phyloP scores from a whole-genome alignment of 1,140 invertebrate species.

The Scaptomyza pallida region DNA sequence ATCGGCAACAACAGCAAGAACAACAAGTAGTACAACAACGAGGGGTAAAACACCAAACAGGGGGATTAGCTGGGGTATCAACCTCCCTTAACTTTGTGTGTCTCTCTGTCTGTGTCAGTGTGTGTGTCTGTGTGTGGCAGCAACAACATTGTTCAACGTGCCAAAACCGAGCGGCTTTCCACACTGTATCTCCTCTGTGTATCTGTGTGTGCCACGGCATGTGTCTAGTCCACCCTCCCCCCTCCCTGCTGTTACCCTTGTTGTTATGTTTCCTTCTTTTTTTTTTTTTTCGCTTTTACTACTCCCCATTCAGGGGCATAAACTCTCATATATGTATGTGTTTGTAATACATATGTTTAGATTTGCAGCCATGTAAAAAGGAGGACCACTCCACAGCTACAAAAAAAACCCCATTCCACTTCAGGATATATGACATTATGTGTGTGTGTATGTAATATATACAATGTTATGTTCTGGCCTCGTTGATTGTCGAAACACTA shows the following conservation, averaged over 20 bases:
- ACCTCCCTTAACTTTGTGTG: constrained; percentile 21
- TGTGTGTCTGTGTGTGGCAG: constrained; percentile 1
- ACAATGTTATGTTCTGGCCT: constrained; percentile 14
- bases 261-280: constrained; percentile 18
- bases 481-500: constrained; percentile 3
- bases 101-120: background rate
- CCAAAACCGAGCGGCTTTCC: constrained; percentile 1
- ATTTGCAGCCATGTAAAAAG: constrained; percentile 69
- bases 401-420: constrained; percentile 16
- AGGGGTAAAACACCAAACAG: constrained; percentile 14
- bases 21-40: background rate
- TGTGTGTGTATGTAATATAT: constrained; percentile 24
- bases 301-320: constrained; percentile 53
- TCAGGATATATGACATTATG: constrained; percentile 57
- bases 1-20: constrained; percentile 46
- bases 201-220: constrained; percentile 26
- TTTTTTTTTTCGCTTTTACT: constrained; percentile 43
- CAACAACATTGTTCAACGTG: constrained; percentile 55
- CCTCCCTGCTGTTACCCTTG: constrained; percentile 7
- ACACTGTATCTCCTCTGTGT: constrained; percentile 8
- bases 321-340: constrained; percentile 8
- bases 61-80: constrained; percentile 48
- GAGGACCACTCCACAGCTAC: constrained; percentile 15
- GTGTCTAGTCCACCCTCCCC: constrained; percentile 30
- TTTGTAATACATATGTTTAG: constrained; percentile 79